A percentile compares a stretch with the other conserved stretches of the same genome.
phyloP scores from a whole-genome alignment of 2,797 vertebrate genomes.

The Lerista edwardsae region DNA sequence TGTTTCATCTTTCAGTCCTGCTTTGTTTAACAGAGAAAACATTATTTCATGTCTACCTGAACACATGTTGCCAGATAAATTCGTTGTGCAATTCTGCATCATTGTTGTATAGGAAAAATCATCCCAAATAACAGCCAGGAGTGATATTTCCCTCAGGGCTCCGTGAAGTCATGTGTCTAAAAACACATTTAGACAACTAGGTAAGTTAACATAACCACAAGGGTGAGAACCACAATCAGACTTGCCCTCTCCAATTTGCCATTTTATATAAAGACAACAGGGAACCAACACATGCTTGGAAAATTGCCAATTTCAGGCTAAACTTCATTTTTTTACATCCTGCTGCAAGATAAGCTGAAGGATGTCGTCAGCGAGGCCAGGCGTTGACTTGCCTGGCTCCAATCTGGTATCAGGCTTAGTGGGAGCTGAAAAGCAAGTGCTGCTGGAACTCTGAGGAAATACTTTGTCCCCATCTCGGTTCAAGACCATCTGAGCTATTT shows the following conservation, averaged over 20 bases:
- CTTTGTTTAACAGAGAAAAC: neutral
- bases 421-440: constrained; percentile 65
- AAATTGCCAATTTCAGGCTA: constrained; percentile 1
- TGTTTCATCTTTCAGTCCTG: neutral
- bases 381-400: constrained; percentile 53
- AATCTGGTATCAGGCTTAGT: constrained; percentile 20
- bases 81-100: too few species aligned
- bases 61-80: neutral
- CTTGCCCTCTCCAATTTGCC: neutral
- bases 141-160: too few species aligned
- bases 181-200: too few species aligned
- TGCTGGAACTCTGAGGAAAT: constrained; percentile 62
- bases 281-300: neutral
- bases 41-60: neutral
- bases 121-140: too few species aligned
- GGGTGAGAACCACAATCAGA: neutral
- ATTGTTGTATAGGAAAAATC: too few species aligned
- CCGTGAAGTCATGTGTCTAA: too few species aligned
- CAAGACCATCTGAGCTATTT: constrained; percentile 76
- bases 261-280: neutral
- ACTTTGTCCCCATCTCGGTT: constrained; percentile 71
- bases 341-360: constrained; percentile 71
- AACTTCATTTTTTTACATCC: neutral
- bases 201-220: too few species aligned
- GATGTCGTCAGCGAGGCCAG: constrained; percentile 78